Base-by-base conservation (phyloP, 1,140 invertebrate species). In the Aphelenchoides besseyi region DNA sequence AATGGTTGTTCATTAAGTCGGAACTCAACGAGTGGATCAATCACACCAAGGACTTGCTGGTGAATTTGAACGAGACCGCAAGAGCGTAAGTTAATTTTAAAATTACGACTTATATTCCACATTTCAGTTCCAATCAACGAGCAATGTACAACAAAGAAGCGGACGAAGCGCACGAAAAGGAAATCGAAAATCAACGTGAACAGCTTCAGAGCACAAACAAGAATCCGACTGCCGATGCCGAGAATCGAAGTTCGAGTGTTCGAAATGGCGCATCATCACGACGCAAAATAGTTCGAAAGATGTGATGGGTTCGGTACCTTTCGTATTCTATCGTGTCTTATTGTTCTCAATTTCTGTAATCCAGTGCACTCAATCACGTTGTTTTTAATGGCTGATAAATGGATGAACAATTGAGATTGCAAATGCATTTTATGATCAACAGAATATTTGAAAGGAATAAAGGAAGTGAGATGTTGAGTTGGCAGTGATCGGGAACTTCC, bases 101-200 rank as follows among this genome's bases (percentile, higher is more conserved):
- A 59, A 29, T 8, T 23, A 18, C 18, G 16, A 23, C 55, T 18
- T 59, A 33, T 33, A 41, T 59, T 48, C 41, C 41, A 16, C 23
- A 12, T 12, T 59, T 59, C 18, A 59, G 55, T 28, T 59, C 55
- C 5, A 59, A 59, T 5, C 5, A 59, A 59, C 5, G 5, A 8
- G 55, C 55, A 28, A 33, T 8, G 26, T 12, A 28, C 5, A 59
- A 8, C 5, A 59, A 59, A 33, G 55, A 28, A 33, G 55, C 5
- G 5, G 55, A 59, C 55, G 55, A 59, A 33, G 55, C 55, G 55
- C 55, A 59, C 18, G 55, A 59, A 8, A 59, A 59, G 18, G 55
- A 59, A 33, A 23, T 59, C 18, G 55, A 59, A 18, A 18, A 59
- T 5, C 55, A 59, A 23, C 55, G 55, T 33, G 55, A 59, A 33